phyloP scores from a whole-genome alignment of 2,888 invertebrate species.

The Hyposoter dolosus region DNA sequence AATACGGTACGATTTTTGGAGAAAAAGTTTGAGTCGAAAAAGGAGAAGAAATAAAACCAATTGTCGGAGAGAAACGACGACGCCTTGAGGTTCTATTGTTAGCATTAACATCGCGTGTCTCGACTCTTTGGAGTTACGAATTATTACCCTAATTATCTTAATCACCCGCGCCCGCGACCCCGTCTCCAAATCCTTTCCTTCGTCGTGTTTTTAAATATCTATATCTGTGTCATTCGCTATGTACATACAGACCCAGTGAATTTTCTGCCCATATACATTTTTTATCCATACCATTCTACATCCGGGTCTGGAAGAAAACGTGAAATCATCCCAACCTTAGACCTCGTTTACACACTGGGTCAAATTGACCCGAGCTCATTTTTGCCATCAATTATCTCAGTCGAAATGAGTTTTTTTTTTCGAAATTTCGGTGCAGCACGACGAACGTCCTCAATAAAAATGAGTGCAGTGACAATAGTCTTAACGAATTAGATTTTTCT shows the following conservation, averaged over 20 bases:
- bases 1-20: neutral
- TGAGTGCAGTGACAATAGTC: neutral
- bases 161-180: slow-evolving; percentile 72
- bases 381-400: neutral
- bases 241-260: slow-evolving; percentile 33
- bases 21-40: neutral
- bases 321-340: neutral
- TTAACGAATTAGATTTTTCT: neutral
- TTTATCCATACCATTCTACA: neutral
- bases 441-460: neutral
- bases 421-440: too few relatives aligned
- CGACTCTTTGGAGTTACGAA: slow-evolving; percentile 72
- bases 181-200: slow-evolving; percentile 31
- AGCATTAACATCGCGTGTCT: slow-evolving; percentile 79
- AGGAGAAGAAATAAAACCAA: slow-evolving; percentile 45
- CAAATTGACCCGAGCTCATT: neutral
- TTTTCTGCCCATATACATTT: slow-evolving; percentile 21
- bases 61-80: slow-evolving; percentile 45
- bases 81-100: slow-evolving; percentile 69
- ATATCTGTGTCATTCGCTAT: neutral
- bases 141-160: slow-evolving; percentile 81
- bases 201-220: slow-evolving; percentile 56
- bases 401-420: neutral
- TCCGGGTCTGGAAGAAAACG: neutral
- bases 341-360: neutral